Evolutionary conservation across 2,888 invertebrate genomes (phyloP), one percentile per base, ranked within the genome.

Genomic region (Agonopterix heracliana): DNA sequence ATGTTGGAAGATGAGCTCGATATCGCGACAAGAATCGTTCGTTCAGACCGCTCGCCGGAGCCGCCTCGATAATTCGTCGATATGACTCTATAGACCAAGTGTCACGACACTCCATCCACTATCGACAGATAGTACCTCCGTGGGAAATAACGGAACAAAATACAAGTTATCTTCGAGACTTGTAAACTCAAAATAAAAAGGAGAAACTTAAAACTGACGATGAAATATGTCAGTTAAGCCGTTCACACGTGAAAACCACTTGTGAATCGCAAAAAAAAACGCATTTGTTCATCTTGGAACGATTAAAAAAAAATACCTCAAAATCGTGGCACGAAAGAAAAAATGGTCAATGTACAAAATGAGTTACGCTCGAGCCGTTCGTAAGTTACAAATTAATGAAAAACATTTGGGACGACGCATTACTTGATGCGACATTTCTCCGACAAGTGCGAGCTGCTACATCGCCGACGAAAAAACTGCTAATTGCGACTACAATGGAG

Each of bases 401-500:
- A 78, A 76, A 74, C 71, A 83, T 82, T 78, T 73, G 71, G 75
- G 75, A 74, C 72, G 69, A 64, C 67, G 70, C 81, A 84, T 81
- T 76, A 76, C 76, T 71, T n/a, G 38, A 38, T 38, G 38, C 38
- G n/a, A 79, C 86, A 83, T 84, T 83, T 77, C 75, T 72, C 67
- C 69, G 75, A 73, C 84, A 81, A 83, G 84, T 78, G 77, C 81
- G 72, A 74, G 62, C 71, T 66, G 74, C 70, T 73, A 69, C 74
- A 74, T 69, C 68, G 69, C 60, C 60, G 61, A 48, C 64, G 68
- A 81, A 87, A 85, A 85, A 85, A 73, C 64, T 62, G 75, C 76
- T 88, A 88, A 88, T 87, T 87, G 76, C 84, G 71, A 78, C 67
- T 81, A 84, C 87, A 85, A 85, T 84, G 84, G 75, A 62, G 69